Base-by-base conservation (phyloP, 1,140 invertebrate species). In the Sarcophaga peregrina region DNA sequence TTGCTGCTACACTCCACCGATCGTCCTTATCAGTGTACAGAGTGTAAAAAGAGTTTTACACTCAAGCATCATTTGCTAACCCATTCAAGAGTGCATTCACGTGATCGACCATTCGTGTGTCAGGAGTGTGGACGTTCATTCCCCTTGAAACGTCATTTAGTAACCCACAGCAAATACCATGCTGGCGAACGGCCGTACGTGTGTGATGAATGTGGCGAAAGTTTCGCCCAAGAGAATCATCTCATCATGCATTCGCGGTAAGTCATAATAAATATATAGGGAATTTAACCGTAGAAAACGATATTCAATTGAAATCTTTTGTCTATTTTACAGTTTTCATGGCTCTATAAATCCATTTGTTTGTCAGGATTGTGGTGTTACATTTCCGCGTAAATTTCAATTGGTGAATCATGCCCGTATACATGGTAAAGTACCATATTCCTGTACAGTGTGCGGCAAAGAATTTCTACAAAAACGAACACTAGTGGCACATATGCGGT, bases 31-130 rank as follows among this genome's bases (percentile, higher is more conserved):
- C 93, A 95, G 86, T 97, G 96, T 90, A 92, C 93, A 82, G 94
- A 96, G 91, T 97, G 96, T 91, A 96, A 96, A 90, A 96, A 96
- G 91, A 95, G 95, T 68, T 97, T 97, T 87, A 96, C 95, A 1
- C 91, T 96, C 47, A 96, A 96, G 88, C 95, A 95, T 90, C 95
- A 95, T 90, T 91, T 96, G 84, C 93, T 95, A 78, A 95, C 95
- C 83, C 95, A 96, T 89, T 94, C 93, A n/a, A 93, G 94, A 84
- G 95, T 95, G 83, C 93, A 94, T 87, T 95, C 93, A 83, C 92
- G 95, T 72, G 95, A 96, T 80, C 92, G 95, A 83, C 96, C 96
- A 9, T 97, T 96, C 87, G 93, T 95, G 25, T 97, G 96, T 90
- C 92, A 89, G 80, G 94, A 96, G 89, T 96, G 96, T 91, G 95